phyloP scores from a whole-genome alignment of 2,113 vertebrate species.

The Phycodurus eques region DNA sequence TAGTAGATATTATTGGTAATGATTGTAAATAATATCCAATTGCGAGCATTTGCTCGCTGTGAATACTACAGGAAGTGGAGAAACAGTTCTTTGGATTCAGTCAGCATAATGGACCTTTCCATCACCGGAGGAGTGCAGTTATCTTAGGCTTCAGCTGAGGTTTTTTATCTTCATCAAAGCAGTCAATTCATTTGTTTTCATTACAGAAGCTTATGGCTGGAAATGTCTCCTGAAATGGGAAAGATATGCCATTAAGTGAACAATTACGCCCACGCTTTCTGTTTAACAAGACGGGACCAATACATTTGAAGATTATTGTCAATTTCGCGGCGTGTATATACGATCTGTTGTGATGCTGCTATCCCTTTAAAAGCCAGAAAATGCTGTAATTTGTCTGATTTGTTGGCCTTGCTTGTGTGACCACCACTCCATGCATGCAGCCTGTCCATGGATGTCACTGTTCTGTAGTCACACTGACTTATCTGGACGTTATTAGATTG shows the following conservation, averaged over 20 bases:
- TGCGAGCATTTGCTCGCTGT: neutral
- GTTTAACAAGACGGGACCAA: conserved; percentile 25
- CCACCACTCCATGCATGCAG: conserved; percentile 5
- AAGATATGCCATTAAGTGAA: conserved; percentile 35
- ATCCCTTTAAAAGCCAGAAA: conserved; percentile 25
- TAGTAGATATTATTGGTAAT: conserved; percentile 4
- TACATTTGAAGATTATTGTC: conserved; percentile 31
- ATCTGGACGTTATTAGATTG: conserved; percentile 51
- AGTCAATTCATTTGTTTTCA: conserved; percentile 63
- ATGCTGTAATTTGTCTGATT: conserved; percentile 41
- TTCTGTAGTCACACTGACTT: conserved; percentile 37
- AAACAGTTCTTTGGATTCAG: conserved; percentile 26
- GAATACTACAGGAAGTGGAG: conserved; percentile 1
- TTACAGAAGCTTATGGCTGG: conserved; percentile 62
- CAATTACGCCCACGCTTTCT: conserved; percentile 25
- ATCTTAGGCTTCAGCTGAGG: conserved; percentile 46
- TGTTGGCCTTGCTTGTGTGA: conserved; percentile 32
- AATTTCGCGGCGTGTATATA: conserved; percentile 25
- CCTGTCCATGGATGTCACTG: conserved; percentile 35
- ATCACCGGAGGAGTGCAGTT: conserved; percentile 35
- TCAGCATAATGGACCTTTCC: conserved; percentile 4
- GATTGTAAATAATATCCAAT: neutral
- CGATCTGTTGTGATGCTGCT: conserved; percentile 12
- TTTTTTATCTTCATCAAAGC: conserved; percentile 42
- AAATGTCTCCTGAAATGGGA: conserved; percentile 48